These are phyloP conservation scores for Melanotaenia nigrans DNA, from an alignment of 2,797 vertebrate species.

Conservation along the genomic window DNA sequence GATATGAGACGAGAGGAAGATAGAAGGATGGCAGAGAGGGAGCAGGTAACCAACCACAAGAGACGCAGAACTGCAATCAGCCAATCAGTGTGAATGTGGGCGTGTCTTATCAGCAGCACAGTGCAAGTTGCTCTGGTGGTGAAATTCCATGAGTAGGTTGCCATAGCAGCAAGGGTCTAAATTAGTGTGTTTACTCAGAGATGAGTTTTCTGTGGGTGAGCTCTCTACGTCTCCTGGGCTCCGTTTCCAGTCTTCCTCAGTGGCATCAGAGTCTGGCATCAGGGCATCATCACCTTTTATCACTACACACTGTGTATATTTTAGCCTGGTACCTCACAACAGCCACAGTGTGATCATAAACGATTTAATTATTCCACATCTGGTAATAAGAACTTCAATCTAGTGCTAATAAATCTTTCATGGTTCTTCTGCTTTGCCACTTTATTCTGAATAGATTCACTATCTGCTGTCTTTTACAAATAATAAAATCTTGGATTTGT, in stretches of 20 bases:
- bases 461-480: conserved; percentile 10
- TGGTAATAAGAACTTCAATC: background rate
- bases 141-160: conserved; percentile 85
- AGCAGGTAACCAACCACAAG: conserved; percentile 87
- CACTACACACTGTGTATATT: conserved; percentile 33
- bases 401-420: background rate
- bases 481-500: background rate
- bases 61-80: conserved; percentile 19
- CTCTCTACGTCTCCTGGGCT: conserved; percentile 71
- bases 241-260: conserved; percentile 67
- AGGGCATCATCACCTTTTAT: conserved; percentile 39
- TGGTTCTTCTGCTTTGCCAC: conserved; percentile 6
- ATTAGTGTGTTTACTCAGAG: conserved; percentile 84
- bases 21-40: conserved; percentile 89
- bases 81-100: conserved; percentile 73
- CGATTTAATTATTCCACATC: background rate
- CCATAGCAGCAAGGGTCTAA: conserved; percentile 87
- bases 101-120: conserved; percentile 56
- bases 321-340: background rate
- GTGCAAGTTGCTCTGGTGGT: conserved; percentile 74
- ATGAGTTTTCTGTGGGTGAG: conserved; percentile 82
- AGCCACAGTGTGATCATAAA: conserved; percentile 14
- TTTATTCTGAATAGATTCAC: background rate
- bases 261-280: conserved; percentile 65
- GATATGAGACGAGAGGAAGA: conserved; percentile 93